A percentile compares a stretch with the other conserved stretches of the same genome.
Evolutionary conservation across 2,888 invertebrate genomes (phyloP).

Genomic region (Meteorus cinctellus): DNA sequence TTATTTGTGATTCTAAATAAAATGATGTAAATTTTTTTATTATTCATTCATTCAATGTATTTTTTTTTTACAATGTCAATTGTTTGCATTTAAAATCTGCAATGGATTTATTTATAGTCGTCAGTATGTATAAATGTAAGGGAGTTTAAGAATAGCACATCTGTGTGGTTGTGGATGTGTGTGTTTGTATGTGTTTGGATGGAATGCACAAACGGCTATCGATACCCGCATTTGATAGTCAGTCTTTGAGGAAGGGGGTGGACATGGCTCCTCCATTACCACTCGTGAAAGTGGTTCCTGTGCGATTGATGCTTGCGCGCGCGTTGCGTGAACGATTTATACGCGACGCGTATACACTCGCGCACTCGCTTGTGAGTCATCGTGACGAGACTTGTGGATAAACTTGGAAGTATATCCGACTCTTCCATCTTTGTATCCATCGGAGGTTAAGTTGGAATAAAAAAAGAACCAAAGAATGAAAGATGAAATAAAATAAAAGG

Average conservation of each 20-base stretch:
- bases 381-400: conserved; percentile 58
- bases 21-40: not conserved
- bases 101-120: not conserved
- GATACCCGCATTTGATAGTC: conserved; percentile 64
- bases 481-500: not conserved
- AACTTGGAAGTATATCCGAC: conserved; percentile 24
- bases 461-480: not conserved
- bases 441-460: not conserved
- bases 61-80: not conserved
- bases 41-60: not conserved
- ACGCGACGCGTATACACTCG: conserved; percentile 57
- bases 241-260: conserved; percentile 45
- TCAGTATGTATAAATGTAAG: not conserved
- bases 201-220: conserved; percentile 55
- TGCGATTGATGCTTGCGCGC: conserved; percentile 58
- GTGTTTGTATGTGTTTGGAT: conserved; percentile 19
- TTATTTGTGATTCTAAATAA: not conserved
- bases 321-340: conserved; percentile 61
- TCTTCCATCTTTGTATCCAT: conserved; percentile 25
- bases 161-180: not conserved
- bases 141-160: conserved; percentile 2
- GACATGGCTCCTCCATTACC: conserved; percentile 70
- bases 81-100: not conserved
- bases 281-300: conserved; percentile 59
- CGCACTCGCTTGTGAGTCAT: conserved; percentile 57